Percentiles rank a stretch among this genome's conserved stretches.
Evolutionary conservation across 2,888 invertebrate genomes (phyloP).

Genomic region (Cataglyphis cursor): DNA sequence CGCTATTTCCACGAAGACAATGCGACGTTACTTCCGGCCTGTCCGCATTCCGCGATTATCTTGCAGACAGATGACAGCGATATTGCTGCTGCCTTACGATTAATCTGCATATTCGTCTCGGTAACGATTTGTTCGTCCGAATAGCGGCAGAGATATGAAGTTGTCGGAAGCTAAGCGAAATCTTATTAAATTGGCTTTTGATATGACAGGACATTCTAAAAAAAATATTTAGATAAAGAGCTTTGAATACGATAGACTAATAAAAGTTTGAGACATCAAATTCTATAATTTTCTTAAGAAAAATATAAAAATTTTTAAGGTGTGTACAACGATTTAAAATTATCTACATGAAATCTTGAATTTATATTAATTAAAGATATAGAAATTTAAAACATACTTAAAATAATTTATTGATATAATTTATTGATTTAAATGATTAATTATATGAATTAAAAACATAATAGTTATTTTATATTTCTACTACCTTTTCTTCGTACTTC

Average conservation of each 20-base stretch:
- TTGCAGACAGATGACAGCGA: constrained; percentile 50
- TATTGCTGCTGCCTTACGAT: constrained; percentile 43
- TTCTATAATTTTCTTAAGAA: background rate
- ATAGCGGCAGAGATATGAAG: constrained; percentile 19
- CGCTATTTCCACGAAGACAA: constrained; percentile 56
- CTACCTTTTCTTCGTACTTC: background rate
- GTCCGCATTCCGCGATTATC: constrained; percentile 48
- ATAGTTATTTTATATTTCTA: background rate
- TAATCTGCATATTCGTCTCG: constrained; percentile 49
- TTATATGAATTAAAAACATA: background rate
- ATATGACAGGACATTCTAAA: background rate
- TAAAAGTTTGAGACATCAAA: background rate
- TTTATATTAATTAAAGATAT: background rate
- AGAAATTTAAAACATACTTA: background rate
- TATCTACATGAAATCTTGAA: background rate
- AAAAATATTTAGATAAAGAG: constrained; percentile 10
- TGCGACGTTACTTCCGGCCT: constrained; percentile 47
- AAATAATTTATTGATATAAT: background rate
- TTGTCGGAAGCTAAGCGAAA: background rate
- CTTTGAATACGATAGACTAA: background rate
- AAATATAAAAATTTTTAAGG: background rate
- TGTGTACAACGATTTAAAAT: background rate
- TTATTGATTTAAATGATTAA: background rate
- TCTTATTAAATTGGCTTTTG: constrained; percentile 12
- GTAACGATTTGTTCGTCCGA: constrained; percentile 41